Evolutionary conservation across 1,140 invertebrate species (phyloP).

Genomic region (Palaemon carinicauda): DNA sequence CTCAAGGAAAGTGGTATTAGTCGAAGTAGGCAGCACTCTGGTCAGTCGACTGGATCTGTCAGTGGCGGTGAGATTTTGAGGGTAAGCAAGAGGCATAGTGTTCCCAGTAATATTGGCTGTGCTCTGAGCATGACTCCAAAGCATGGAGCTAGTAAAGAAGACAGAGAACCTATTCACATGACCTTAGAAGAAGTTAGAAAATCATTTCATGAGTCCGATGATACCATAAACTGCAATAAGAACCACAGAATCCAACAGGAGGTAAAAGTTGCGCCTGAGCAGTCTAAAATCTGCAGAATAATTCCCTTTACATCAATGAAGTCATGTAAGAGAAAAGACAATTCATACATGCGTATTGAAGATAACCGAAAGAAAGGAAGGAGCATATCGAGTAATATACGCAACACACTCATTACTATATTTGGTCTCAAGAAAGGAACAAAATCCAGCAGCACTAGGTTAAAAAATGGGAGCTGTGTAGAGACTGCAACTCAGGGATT

Average conservation of each 20-base stretch:
- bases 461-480: slow-evolving; percentile 51
- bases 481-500: slow-evolving; percentile 54
- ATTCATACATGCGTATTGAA: slow-evolving; percentile 33
- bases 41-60: slow-evolving; percentile 39
- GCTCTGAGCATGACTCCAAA: slow-evolving; percentile 51
- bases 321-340: slow-evolving; percentile 51
- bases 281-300: slow-evolving; percentile 54
- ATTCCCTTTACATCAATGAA: slow-evolving; percentile 47
- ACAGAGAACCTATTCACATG: slow-evolving; percentile 80
- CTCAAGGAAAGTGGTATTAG: slow-evolving; percentile 43
- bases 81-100: slow-evolving; percentile 46
- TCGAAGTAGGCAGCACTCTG: slow-evolving; percentile 44
- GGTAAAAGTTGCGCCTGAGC: slow-evolving; percentile 30
- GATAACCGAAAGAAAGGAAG: slow-evolving; percentile 49
- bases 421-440: slow-evolving; percentile 50
- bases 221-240: slow-evolving; percentile 49
- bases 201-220: slow-evolving; percentile 69
- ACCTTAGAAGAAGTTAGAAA: slow-evolving; percentile 84
- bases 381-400: slow-evolving; percentile 53
- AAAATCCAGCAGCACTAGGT: slow-evolving; percentile 46
- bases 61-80: slow-evolving; percentile 37
- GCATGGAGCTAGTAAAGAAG: slow-evolving; percentile 42
- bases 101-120: slow-evolving; percentile 52
- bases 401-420: slow-evolving; percentile 48
- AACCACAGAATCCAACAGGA: slow-evolving; percentile 29